Evolutionary conservation across 2,113 vertebrate genomes (phyloP).

Genomic region (Tautogolabrus adspersus): DNA sequence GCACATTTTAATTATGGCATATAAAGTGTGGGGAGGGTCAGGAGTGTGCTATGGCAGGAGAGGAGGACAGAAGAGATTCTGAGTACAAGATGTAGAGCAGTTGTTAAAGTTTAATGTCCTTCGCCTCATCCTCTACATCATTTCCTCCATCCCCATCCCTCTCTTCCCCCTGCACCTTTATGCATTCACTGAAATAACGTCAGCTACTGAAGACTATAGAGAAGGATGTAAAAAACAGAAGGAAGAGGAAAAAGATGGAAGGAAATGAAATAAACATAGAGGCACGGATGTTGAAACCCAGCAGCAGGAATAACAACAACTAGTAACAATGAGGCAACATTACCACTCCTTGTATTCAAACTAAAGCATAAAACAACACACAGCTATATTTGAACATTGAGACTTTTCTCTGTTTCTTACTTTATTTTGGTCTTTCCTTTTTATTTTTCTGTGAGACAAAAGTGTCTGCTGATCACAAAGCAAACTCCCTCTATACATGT

Average conservation of each 20-base stretch:
- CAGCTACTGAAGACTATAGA: conserved; percentile 32
- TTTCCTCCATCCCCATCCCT: conserved; percentile 41
- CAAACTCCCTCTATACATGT: neutral
- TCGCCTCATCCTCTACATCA: conserved; percentile 57
- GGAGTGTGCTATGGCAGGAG: conserved; percentile 11
- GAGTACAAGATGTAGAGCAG: conserved; percentile 42
- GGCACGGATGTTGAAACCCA: no score
- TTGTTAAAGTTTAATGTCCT: conserved; percentile 73
- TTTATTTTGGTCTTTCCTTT: conserved; percentile 6
- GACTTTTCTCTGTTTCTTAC: neutral
- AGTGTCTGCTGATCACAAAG: conserved; percentile 10
- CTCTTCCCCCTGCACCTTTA: neutral
- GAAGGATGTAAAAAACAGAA: conserved; percentile 35
- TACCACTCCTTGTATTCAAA: neutral
- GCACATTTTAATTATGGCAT: conserved; percentile 10
- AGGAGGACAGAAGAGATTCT: conserved; percentile 22
- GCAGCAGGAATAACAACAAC: conserved; percentile 12
- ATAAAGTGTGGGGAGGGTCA: neutral
- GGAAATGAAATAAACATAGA: conserved; percentile 27
- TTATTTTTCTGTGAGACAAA: conserved; percentile 14
- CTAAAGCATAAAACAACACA: neutral
- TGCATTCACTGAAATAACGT: conserved; percentile 9
- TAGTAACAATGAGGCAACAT: conserved; percentile 12
- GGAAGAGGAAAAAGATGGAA: neutral
- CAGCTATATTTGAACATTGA: conserved; percentile 19